Percentiles rank a stretch among this genome's conserved stretches.
Conservation (phyloP, 1,140 invertebrate genomes). For the Euwallacea fornicatus region DNA sequence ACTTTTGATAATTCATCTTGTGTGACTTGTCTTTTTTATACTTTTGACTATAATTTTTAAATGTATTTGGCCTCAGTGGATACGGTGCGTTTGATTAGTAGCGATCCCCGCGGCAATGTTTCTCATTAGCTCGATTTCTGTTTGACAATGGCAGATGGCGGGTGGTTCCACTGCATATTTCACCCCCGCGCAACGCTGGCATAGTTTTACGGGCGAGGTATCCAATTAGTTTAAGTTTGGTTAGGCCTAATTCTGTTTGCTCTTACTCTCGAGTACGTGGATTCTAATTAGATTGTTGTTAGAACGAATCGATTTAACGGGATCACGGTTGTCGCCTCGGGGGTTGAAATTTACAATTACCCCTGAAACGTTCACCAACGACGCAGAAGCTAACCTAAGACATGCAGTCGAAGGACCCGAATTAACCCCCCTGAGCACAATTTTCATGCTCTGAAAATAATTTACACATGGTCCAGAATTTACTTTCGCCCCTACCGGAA, state of each 20-base stretch:
- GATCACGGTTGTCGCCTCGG: too few relatives aligned
- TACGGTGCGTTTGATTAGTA: slow-evolving; percentile 46
- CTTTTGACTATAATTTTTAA: too few relatives aligned
- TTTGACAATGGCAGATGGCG: slow-evolving; percentile 52
- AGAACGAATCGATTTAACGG: slow-evolving; percentile 6
- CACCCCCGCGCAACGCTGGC: not conserved
- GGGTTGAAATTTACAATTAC: too few relatives aligned
- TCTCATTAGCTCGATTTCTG: slow-evolving; percentile 52
- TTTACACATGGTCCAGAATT: too few relatives aligned
- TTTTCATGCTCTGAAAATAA: too few relatives aligned
- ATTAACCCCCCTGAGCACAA: too few relatives aligned
- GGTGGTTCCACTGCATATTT: slow-evolving; percentile 19
- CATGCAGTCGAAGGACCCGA: too few relatives aligned
- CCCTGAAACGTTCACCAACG: too few relatives aligned
- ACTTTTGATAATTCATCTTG: too few relatives aligned
- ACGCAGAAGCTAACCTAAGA: too few relatives aligned
- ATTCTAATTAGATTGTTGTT: slow-evolving; percentile 6
- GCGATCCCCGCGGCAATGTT: slow-evolving; percentile 46
- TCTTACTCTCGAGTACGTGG: not conserved
- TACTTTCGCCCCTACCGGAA: too few relatives aligned
- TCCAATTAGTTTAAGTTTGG: slow-evolving; percentile 25
- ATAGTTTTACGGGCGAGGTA: slow-evolving; percentile 16
- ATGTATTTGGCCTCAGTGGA: not conserved
- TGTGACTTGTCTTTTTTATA: too few relatives aligned
- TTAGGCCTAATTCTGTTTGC: slow-evolving; percentile 20